Base-by-base conservation (phyloP, 2,113 vertebrate genomes). In the Dendrocopos noguchii region DNA sequence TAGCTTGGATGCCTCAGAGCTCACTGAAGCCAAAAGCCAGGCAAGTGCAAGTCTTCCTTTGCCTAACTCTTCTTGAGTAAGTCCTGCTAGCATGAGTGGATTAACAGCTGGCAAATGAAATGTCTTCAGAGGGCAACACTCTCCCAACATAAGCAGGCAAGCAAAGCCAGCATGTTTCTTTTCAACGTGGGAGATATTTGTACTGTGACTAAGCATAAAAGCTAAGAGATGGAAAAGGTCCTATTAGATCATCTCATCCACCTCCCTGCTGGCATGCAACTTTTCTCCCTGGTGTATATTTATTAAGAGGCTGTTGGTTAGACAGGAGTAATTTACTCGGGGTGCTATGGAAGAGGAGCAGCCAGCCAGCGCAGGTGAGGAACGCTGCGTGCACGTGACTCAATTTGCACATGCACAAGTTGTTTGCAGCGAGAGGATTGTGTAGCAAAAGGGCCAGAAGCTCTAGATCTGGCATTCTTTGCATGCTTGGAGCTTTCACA, bases 131-230 rank as follows among this genome's bases (percentile, higher is more conserved):
- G 60, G 81, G 75, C 89, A 74, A 9, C 0, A 3, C 52, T 91
- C 67, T 93, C 81, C 75, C 81, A 74, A 10, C 52, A 12, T 7
- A 7, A 86, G 74, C 70, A 52, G 64, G 17, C 59, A 0, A 83
- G 90, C 56, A 24, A 8, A 75, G 88, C 74, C 94, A 82, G 71
- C 0, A 1, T 50, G 59, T 63, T 80, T 46, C 87, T 82, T 56
- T 63, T 1, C 87, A 56, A 53, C 2, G 20, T 72, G 94, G 87
- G 89, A 89, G 95, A 87, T 83, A 15, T 85, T 94, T 94, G 29
- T 78, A 42, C 67, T 88, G 91, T 96, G 95, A 95, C 92, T 93
- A 95, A 96, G 96, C 94, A 94, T 47, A 89, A 93, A 95, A 95
- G 64, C 29, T 87, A 42, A 93, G 92, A 70, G 94, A 93, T 94